Evolutionary conservation across 2,888 invertebrate species (phyloP), one percentile per base, ranked within the genome.

Genomic region (Acanthosoma haemorrhoidale): DNA sequence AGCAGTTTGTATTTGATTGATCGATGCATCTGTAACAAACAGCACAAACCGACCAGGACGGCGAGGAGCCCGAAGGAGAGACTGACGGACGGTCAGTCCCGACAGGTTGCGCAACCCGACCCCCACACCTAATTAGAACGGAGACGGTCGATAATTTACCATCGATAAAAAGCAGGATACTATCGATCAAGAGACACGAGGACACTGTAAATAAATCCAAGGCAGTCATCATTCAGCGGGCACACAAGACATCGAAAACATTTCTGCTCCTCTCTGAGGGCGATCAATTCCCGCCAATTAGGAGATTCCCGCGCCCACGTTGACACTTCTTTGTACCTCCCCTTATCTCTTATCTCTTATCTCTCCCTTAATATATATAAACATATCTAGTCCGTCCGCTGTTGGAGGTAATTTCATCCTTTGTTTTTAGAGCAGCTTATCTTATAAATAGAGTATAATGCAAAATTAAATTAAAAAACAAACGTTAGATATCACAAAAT

Each of bases 101-200:
- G n/a, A n/a, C n/a, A n/a, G 21, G 51, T 51, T 51, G 51, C 51
- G 51, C 29, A 51, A 51, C 51, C 51, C 51, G 51, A 51, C 6
- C 51, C n/a, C 51, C 51, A 51, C 51, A 51, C 51, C 51, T 51
- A 51, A 51, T 51, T 51, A 51, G 51, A 51, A 51, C 29, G 25
- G 51, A 25, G n/a, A 5, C 25, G 25, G 51, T 51, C 51, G 25
- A 25, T 51, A 51, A 51, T 51, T 51, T 51, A 51, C 21, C 51
- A 51, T 51, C 51, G 51, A 51, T 51, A 51, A 25, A 21, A 25
- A 25, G 51, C 25, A 51, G 51, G 51, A 51, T 25, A 25, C 51
- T 18, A 51, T 51, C 51, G 25, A 51, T 51, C 51, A 51, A 51
- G 25, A n/a, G n/a, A n/a, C n/a, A n/a, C 6, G 6, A 11, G 51